Base-by-base conservation (phyloP, 2,113 vertebrate genomes). In the Rutilus rutilus region DNA sequence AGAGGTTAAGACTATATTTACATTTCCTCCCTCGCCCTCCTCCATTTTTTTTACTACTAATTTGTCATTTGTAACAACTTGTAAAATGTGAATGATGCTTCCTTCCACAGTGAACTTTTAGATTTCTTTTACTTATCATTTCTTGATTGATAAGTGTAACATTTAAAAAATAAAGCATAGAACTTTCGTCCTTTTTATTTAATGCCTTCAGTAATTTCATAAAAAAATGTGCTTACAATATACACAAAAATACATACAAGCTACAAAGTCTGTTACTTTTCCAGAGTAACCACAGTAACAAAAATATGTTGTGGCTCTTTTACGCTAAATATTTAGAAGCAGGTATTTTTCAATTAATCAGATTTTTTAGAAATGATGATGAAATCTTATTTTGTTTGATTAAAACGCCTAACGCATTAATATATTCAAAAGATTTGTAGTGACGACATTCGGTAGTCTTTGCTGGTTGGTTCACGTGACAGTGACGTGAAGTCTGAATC, bases 31-130 rank as follows among this genome's bases (percentile, higher is more conserved):
- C 50, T 2, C 14, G 4, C 33, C 27, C 47, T 52, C 19, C 21
- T 15, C 6, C 0, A 39, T 39, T 25, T 39, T 45, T 23, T 79
- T 79, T 19, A 47, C 15, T 10, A 15, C 57, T 42, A 79, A 79
- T 62, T 5, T 60, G 33, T 47, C 11, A 80, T 62, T 50, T 45
- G 33, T 80, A 82, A 50, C 25, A 65, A 69, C 30, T 69, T 82
- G 45, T 69, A n/a, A 52, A 82, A 62, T 82, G 80, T 82, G 80
- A 82, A 82, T 65, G 62, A 23, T 52, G 45, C 67, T 69, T 50
- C 45, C 30, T 52, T 69, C 25, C 25, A 69, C 17, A 7, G 17
- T 14, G 59, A 50, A 59, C 2, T 19, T 78, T n/a, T 52, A 17
- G 5, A 27, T 52, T 67, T 69, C 0, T 47, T 33, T 52, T 65